These are phyloP conservation scores for Drosophila subpulchrella DNA, from an alignment of 1,140 invertebrate species.

Conservation along the genomic window DNA sequence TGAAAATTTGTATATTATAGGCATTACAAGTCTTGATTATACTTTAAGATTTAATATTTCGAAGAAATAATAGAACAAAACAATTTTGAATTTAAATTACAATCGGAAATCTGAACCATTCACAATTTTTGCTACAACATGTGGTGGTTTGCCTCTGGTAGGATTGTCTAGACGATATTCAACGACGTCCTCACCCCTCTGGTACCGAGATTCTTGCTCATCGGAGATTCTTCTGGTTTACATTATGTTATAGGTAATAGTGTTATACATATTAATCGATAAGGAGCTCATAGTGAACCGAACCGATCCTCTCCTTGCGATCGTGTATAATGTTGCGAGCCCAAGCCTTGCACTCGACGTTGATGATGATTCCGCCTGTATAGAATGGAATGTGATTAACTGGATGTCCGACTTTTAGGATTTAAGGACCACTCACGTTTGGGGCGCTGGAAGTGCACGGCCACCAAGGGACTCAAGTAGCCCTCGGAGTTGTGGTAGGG, in stretches of 20 bases:
- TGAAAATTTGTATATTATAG: constrained; percentile 51
- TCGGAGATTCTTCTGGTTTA: constrained; percentile 8
- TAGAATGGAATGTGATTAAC: neutral
- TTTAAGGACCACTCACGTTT: constrained; percentile 87
- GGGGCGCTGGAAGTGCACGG: constrained; percentile 92
- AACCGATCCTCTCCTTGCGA: constrained; percentile 91
- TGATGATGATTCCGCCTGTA: constrained; percentile 92
- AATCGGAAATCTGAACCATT: constrained; percentile 5
- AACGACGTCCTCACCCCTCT: constrained; percentile 3
- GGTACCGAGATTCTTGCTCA: constrained; percentile 3
- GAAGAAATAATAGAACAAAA: neutral
- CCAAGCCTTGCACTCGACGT: constrained; percentile 96
- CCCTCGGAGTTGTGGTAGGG: constrained; percentile 92
- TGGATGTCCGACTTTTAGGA: neutral
- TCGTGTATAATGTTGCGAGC: constrained; percentile 93
- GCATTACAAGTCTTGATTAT: constrained; percentile 33
- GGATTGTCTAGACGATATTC: constrained; percentile 24
- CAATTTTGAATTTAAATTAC: neutral
- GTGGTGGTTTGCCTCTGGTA: constrained; percentile 10
- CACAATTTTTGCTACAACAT: constrained; percentile 2
- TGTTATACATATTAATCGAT: constrained; percentile 89
- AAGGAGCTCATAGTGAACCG: constrained; percentile 95
- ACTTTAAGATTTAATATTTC: constrained; percentile 12
- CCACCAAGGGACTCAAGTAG: constrained; percentile 94
- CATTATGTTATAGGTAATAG: constrained; percentile 17